Evolutionary conservation across 2,888 invertebrate species (phyloP).

Genomic region (Apeira syringaria): DNA sequence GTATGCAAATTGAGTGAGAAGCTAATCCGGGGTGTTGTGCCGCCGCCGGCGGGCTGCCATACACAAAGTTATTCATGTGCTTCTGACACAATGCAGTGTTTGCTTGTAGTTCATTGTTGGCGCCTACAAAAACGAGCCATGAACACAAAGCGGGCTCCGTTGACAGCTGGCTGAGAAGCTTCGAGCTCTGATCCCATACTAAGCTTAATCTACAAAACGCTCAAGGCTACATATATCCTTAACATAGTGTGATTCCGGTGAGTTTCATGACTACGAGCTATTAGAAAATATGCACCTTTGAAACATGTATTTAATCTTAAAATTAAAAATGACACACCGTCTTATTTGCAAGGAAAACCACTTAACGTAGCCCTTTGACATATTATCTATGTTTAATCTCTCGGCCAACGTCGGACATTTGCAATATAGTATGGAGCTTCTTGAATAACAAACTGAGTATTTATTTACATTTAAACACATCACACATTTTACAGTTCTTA

Average conservation of each 20-base stretch:
- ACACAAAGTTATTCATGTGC: constrained; percentile 73
- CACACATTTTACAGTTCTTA: constrained; percentile 3
- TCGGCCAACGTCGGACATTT: constrained; percentile 15
- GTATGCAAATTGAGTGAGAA: constrained; percentile 68
- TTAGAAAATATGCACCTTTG: no score
- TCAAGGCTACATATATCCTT: no score
- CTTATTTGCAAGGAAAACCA: constrained; percentile 18
- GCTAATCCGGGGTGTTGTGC: constrained; percentile 63
- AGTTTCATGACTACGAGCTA: no score
- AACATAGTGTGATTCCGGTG: no score
- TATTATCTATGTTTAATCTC: constrained; percentile 18
- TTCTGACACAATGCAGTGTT: constrained; percentile 68
- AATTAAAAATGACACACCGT: constrained; percentile 19
- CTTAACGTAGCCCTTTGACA: constrained; percentile 19
- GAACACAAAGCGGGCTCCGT: constrained; percentile 54
- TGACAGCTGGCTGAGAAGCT: constrained; percentile 59
- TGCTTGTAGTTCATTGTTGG: constrained; percentile 63
- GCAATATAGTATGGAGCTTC: constrained; percentile 11
- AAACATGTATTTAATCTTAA: background rate
- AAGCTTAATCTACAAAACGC: no score
- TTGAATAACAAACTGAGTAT: constrained; percentile 11
- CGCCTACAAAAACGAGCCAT: constrained; percentile 47
- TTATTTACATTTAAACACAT: constrained; percentile 5
- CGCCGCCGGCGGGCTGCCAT: constrained; percentile 54
- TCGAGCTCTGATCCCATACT: background rate